Evolutionary conservation across 2,888 invertebrate species (phyloP), one percentile per base, ranked within the genome.

Genomic region (Pyrocoelia pectoralis): DNA sequence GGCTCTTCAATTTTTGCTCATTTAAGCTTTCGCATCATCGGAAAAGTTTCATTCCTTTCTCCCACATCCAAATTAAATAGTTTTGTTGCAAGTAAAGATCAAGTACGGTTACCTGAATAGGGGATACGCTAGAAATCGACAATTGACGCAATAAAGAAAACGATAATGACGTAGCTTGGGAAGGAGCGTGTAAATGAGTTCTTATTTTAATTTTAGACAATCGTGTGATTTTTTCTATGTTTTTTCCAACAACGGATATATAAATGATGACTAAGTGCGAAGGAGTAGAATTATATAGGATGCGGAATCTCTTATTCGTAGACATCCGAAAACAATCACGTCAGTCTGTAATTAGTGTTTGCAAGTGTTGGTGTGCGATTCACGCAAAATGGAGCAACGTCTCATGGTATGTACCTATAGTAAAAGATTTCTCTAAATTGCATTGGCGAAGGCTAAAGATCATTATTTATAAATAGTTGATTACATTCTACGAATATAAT

Each of bases 181-280:
- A 24, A 24, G 6, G n/a, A n/a, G n/a, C 24, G 24, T 24, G 24
- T 24, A 33, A 33, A 33, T 33, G 10, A 33, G 33, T 33, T 33
- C 33, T 8, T n/a, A 33, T 33, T 33, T 33, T 18, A n/a, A 5
- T 18, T 46, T 18, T 33, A n/a, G 33, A 46, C 24, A 24, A 46
- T 46, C 18, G 46, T 46, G 46, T 46, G 46, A 46, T 17, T 46
- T 17, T 18, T 46, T 46, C 10, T 10, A 10, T 14, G 41, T 41
- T 14, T 46, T 46, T 46, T 18, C 46, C 46, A 46, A n/a, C 17
- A 8, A n/a, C 18, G 46, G 17, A 46, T 46, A n/a, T n/a, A 17
- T 17, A 61, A 56, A 61, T n/a, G 61, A 62, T 62, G 61, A 62
- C 61, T 62, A 62, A 62, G 61, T 56, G 52, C 56, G 56, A 56